These are phyloP conservation scores for Pararge aegeria DNA, from an alignment of 1,140 invertebrate species.

Conservation along the genomic window DNA sequence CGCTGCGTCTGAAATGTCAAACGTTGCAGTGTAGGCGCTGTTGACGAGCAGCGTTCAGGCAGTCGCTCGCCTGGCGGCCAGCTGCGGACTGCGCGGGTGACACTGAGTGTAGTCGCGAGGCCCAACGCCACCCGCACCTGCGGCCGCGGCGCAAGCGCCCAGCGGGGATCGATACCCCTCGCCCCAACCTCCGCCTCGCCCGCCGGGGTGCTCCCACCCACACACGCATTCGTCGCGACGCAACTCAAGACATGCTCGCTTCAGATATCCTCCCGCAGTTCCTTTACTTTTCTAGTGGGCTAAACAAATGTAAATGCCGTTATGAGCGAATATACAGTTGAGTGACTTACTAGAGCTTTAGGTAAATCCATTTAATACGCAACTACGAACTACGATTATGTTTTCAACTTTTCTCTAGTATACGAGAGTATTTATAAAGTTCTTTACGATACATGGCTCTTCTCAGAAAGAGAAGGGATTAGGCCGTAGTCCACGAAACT, in stretches of 20 bases:
- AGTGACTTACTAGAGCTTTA: background rate
- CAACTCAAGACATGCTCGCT: constrained; percentile 50
- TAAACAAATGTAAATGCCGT: constrained; percentile 25
- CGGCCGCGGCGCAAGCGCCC: constrained; percentile 68
- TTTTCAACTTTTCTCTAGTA: no score
- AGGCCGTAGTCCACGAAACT: no score
- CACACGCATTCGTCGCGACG: constrained; percentile 54
- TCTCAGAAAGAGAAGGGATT: no score
- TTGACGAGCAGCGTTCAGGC: constrained; percentile 27
- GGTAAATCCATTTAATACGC: background rate
- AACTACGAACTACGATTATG: background rate
- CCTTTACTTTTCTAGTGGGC: constrained; percentile 29
- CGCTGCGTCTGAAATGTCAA: constrained; percentile 61
- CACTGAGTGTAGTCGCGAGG: constrained; percentile 42
- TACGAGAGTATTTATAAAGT: no score
- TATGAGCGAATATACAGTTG: constrained; percentile 10
- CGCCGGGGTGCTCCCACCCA: constrained; percentile 38
- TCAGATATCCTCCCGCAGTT: constrained; percentile 36
- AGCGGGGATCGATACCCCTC: constrained; percentile 72
- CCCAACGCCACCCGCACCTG: constrained; percentile 48
- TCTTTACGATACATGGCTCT: no score
- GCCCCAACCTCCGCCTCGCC: constrained; percentile 59
- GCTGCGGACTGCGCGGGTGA: constrained; percentile 69
- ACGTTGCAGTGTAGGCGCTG: constrained; percentile 44
- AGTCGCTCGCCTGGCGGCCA: constrained; percentile 63